Base-by-base conservation (phyloP, 2,888 invertebrate genomes). In the Tortricodes alternella region DNA sequence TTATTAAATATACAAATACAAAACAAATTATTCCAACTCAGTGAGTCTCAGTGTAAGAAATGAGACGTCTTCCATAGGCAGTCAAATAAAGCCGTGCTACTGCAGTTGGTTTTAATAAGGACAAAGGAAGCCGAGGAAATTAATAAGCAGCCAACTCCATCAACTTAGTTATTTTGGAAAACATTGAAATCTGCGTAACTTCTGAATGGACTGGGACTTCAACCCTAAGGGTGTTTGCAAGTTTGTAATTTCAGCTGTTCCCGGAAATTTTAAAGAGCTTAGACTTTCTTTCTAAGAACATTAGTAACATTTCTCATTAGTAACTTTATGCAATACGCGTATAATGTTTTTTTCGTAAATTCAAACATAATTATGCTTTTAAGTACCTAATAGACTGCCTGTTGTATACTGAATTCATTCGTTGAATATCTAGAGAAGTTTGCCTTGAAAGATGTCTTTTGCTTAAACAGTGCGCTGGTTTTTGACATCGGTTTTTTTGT, bases 221-320 rank as follows among this genome's bases (percentile, higher is more conserved):
- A 39, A 50, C 50, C 46, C 46, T 48, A 37, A 41, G 41, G 41
- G 50, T 50, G 41, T 43, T 44, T 34, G 18, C 24, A 35, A 51
- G 43, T 51, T 51, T 38, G 43, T 51, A 51, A 51, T 43, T 51
- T 51, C 51, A 43, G 51, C 43, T 51, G 51, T 51, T 43, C 43
- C 16, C 24, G 43, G 16, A 35, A 51, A 51, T 34, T 50, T n/a
- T 50, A 34, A 51, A 43, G 44, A 29, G 51, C 43, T 51, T 35
- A 51, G 32, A 51, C 41, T 51, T 51, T 43, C 41, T 48, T 51
- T 41, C 35, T 24, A 24, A 41, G 16, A 51, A 51, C 43, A 35
- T 35, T 15, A 18, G 41, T 41, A 51, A 51, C 34, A 43, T 32
- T 41, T 43, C 23, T 13, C 32, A 41, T 41, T 32, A n/a, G 37